Evolutionary conservation across 2,888 invertebrate species (phyloP), one percentile per base, ranked within the genome.

Genomic region (Cantharis flavilabris): DNA sequence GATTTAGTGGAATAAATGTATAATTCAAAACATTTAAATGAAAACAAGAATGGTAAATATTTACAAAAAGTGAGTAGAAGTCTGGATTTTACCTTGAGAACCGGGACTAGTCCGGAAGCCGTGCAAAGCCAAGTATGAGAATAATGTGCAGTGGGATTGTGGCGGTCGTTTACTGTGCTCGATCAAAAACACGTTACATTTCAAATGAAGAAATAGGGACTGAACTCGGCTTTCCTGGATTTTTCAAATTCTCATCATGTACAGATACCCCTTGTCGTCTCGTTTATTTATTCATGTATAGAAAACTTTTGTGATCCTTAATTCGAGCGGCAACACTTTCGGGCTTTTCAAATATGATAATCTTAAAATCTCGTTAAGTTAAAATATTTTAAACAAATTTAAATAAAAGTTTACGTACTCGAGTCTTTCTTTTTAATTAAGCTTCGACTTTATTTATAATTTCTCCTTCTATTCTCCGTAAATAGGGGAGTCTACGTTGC

Each of bases 181-280:
- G 86, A 86, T 87, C 87, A 87, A 87, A 86, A 86, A 86, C 86
- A 85, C 87, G 86, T 87, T 87, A 86, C 85, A 86, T 86, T 85
- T 85, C 85, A 86, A 86, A 86, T 86, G 86, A 86, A 86, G 86
- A 86, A 86, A 85, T 85, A 86, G 83, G 83, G 81, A 84, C 83
- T 82, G 84, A 83, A 81, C 83, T 77, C 79, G 84, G 84, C 80
- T 84, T 83, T 82, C 72, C 81, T 76, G 81, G 83, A 84, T 83
- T 84, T 84, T 85, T 80, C 77, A 83, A 83, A 85, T 84, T 84
- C 82, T 79, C 78, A 79, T 79, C 78, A 79, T 76, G 76, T 76
- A 76, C 78, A 73, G 72, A 73, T 78, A 76, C 74, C 72, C 28
- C 75, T 77, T 72, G 75, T 75, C 72, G 72, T 75, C 72, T 72